Base-by-base conservation (phyloP, 2,113 vertebrate genomes). In the Cairina moschata region DNA sequence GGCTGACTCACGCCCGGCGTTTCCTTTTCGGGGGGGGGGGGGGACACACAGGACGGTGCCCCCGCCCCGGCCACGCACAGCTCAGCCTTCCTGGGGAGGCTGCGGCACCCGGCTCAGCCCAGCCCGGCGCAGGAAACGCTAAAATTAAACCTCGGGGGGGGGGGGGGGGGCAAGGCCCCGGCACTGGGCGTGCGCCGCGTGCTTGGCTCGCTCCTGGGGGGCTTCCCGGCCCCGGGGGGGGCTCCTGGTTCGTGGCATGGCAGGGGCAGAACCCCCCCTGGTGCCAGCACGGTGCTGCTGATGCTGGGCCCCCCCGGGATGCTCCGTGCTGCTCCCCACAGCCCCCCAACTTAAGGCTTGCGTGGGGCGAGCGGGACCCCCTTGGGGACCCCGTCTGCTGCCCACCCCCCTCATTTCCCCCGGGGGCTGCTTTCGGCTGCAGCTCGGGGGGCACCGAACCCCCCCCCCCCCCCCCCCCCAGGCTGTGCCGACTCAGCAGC, bases 401-500 rank as follows among this genome's bases (percentile, higher is more conserved):
- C 67, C 81, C 72, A 21, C 3, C 18, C 42, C 0, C 8, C 0
- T 40, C 38, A 40, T 40, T 40, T 40, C 38, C 38, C 8, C 1
- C 11, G 4, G 58, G 8, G 72, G 21, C 6, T 0, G 17, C 4
- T 23, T 23, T 26, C 0, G 50, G 83, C 63, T 10, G 83, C 29
- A 50, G 59, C 50, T 54, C 1, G 4, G 59, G 46, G 46, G 71
- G 66, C 46, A 13, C 38, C 50, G 36, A 36, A 55, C 73, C 7
- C 4, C 88, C 4, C 38, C 38, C 38, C 38, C 38, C 38, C 38
- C 5, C 26, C 73, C 1, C 72, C 7, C 14, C 36, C 36, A 8
- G 4, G 59, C 60, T 91, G 23, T 97, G 96, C 96, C 42, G 91
- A 97, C 90, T 96, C 96, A 94, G 96, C 93, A 83, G 93, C 81